phyloP scores from a whole-genome alignment of 2,888 invertebrate genomes.

The Torymus tubicola region DNA sequence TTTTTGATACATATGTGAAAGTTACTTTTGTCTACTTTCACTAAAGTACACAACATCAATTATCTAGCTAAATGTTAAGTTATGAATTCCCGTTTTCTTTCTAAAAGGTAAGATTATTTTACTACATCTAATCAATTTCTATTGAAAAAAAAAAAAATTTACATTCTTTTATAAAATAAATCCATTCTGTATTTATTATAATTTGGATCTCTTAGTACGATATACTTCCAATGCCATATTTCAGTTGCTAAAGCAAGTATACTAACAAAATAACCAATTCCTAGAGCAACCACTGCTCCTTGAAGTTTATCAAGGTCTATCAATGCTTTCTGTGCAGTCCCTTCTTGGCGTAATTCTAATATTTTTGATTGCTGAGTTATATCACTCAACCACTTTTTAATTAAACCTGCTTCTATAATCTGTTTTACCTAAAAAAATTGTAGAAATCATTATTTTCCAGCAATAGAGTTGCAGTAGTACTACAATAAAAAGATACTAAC shows the following conservation, averaged over 20 bases:
- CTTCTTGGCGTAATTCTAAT: slow-evolving; percentile 77
- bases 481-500: slow-evolving; percentile 64
- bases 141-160: not conserved
- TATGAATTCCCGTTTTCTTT: not conserved
- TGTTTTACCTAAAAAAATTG: slow-evolving; percentile 77
- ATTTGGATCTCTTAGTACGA: slow-evolving; percentile 82
- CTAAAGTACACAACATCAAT: no score
- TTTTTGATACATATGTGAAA: no score
- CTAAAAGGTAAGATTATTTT: slow-evolving; percentile 13
- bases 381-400: slow-evolving; percentile 88
- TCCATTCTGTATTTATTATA: slow-evolving; percentile 84
- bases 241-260: slow-evolving; percentile 80
- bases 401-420: slow-evolving; percentile 86
- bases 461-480: not conserved
- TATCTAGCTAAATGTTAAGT: not conserved
- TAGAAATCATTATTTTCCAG: not conserved
- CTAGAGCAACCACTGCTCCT: slow-evolving; percentile 86
- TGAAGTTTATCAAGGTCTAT: slow-evolving; percentile 88
- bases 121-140: not conserved
- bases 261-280: slow-evolving; percentile 83
- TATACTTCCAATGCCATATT: slow-evolving; percentile 82
- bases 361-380: slow-evolving; percentile 81
- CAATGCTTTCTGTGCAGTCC: slow-evolving; percentile 83
- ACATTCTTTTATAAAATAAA: slow-evolving; percentile 76
- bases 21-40: no score